Conservation (phyloP, 2,888 invertebrate genomes). For the Maniola hyperantus region DNA sequence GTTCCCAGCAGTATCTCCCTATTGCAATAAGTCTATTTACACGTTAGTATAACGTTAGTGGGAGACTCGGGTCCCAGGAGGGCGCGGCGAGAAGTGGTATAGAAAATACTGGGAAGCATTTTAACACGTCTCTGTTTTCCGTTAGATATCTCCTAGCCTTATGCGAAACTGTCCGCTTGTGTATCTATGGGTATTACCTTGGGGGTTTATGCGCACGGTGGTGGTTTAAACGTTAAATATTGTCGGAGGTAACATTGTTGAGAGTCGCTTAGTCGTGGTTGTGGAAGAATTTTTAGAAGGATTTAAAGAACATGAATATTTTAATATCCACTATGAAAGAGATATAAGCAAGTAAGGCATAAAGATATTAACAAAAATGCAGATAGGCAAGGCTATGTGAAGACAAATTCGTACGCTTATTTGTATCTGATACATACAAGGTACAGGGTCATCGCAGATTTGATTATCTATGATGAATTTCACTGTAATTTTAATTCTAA, state of each 20-base stretch:
- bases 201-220: conserved; percentile 37
- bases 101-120: conserved; percentile 49
- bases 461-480: too few relatives aligned
- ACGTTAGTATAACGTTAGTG: conserved; percentile 47
- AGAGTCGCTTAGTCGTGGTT: conserved; percentile 18
- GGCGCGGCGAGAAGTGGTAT: conserved; percentile 54
- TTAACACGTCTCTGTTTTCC: conserved; percentile 46
- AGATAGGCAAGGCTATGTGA: too few relatives aligned
- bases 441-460: too few relatives aligned
- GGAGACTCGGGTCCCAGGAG: conserved; percentile 54
- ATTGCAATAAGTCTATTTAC: conserved; percentile 62
- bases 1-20: conserved; percentile 47
- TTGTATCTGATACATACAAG: too few relatives aligned
- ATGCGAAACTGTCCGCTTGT: conserved; percentile 45
- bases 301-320: conserved; percentile 11
- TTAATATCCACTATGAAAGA: neutral
- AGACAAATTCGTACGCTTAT: too few relatives aligned
- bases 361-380: neutral
- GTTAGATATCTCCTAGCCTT: conserved; percentile 43
- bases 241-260: conserved; percentile 25
- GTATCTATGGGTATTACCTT: conserved; percentile 44
- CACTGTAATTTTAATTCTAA: too few relatives aligned
- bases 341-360: neutral
- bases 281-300: neutral
- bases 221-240: conserved; percentile 35